Evolutionary conservation across 2,113 vertebrate species (phyloP), one percentile per base, ranked within the genome.

Genomic region (Chloropsis cyanopogon): DNA sequence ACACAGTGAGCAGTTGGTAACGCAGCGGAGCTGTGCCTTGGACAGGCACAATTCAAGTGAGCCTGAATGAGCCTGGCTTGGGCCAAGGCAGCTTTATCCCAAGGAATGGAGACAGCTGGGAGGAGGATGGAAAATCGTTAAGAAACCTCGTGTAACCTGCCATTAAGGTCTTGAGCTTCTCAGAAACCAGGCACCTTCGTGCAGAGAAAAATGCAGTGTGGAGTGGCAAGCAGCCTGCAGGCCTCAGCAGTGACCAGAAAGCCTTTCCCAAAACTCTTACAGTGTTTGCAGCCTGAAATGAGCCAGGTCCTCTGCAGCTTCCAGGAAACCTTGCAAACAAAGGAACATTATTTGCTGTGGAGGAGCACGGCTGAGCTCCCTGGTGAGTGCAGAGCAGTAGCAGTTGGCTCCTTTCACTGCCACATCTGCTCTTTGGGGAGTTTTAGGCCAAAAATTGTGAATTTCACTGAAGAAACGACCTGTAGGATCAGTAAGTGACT

Each of bases 71-170:
- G 85, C 65, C 79, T 63, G 92, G 87, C 95, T 94, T 71, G 86
- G 91, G 90, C 85, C 73, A 54, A 44, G 79, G 89, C 28, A 78
- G 25, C 90, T 90, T 89, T 71, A 81, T 79, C n/a, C 77, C 11
- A 8, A 20, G 72, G 86, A 9, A 69, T 41, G n/a, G 49, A 85
- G 82, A 21, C 88, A 86, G 89, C 90, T 95, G 92, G 66, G 84
- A 87, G 42, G 85, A 91, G 92, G 88, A 42, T 86, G 93, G 68
- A 68, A 95, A 93, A 97, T 91, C 90, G 46, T 95, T 57, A 68
- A 42, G 71, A 76, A 77, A 88, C 88, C 81, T 91, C 8, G 13
- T 66, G 60, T 93, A 91, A 75, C 69, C 76, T 86, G 37, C 72
- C n/a, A 37, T 71, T 66, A 66, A 72, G 42, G 65, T 37, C 73